A percentile compares a stretch with the other conserved stretches of the same genome.
Conservation (phyloP, 2,113 vertebrate species). For the Microtus oregoni region DNA sequence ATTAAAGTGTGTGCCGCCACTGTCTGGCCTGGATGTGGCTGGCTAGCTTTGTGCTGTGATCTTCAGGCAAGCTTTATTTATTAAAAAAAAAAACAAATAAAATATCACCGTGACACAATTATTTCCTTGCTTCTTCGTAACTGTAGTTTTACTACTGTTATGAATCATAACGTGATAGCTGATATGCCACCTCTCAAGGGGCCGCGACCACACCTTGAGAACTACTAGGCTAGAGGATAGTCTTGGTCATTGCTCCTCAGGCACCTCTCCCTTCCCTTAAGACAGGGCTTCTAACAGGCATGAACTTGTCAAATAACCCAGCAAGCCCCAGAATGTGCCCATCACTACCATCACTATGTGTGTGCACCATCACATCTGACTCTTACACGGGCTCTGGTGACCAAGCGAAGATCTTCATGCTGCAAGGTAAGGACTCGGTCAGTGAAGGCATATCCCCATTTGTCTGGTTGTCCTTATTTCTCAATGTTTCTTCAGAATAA, state of each 20-base stretch:
- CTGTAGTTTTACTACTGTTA: not conserved
- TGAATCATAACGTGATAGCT: not conserved
- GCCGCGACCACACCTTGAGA: not conserved
- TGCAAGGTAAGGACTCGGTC: not conserved
- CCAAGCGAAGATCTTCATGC: not conserved
- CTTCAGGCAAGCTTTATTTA: too few relatives aligned
- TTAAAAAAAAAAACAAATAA: too few relatives aligned
- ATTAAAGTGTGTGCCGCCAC: too few relatives aligned
- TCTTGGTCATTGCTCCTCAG: not conserved
- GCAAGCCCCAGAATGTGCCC: not conserved
- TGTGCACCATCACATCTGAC: not conserved
- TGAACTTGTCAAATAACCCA: not conserved
- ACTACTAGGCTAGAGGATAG: not conserved
- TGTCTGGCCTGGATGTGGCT: too few relatives aligned
- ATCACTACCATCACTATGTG: too few relatives aligned
- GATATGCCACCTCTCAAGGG: not conserved
- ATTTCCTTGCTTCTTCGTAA: not conserved
- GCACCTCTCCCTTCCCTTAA: not conserved
- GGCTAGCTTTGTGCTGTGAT: too few relatives aligned
- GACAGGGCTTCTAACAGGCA: not conserved
- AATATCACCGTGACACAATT: not conserved
- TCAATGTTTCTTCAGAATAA: slow-evolving; percentile 31
- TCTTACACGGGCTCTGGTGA: not conserved
- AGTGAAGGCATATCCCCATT: not conserved
- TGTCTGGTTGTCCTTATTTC: not conserved